These are phyloP conservation scores for Cyclura pinguis DNA, from an alignment of 2,797 vertebrate species.

Conservation along the genomic window DNA sequence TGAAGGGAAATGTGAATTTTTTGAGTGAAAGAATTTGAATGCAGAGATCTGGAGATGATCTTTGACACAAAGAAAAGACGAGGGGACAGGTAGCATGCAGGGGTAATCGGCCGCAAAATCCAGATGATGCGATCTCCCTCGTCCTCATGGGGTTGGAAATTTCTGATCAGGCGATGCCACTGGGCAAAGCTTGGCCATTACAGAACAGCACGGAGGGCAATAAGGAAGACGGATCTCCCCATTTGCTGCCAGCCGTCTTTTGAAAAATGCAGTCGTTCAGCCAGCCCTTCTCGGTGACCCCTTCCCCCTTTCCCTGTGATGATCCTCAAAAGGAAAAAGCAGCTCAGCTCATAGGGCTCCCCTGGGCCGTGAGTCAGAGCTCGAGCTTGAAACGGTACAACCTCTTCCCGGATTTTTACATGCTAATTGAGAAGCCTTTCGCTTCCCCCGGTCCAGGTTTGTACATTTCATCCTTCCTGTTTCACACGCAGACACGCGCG, in stretches of 20 bases:
- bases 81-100: no score
- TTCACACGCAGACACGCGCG: not conserved
- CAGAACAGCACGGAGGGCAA: not conserved
- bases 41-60: no score
- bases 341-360: not conserved
- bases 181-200: no score
- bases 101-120: no score
- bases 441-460: not conserved
- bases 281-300: not conserved
- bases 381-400: not conserved
- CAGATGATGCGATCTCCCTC: no score
- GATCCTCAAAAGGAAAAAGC: not conserved
- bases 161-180: not conserved
- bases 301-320: not conserved
- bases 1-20: no score
- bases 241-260: not conserved
- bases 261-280: not conserved
- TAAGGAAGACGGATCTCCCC: not conserved
- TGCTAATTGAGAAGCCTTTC: not conserved
- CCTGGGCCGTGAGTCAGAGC: not conserved
- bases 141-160: not conserved
- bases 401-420: not conserved
- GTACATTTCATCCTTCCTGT: not conserved
- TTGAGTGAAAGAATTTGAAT: no score
- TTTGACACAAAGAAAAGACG: no score